Evolutionary conservation across 2,113 vertebrate genomes (phyloP).

Genomic region (Pipra filicauda): DNA sequence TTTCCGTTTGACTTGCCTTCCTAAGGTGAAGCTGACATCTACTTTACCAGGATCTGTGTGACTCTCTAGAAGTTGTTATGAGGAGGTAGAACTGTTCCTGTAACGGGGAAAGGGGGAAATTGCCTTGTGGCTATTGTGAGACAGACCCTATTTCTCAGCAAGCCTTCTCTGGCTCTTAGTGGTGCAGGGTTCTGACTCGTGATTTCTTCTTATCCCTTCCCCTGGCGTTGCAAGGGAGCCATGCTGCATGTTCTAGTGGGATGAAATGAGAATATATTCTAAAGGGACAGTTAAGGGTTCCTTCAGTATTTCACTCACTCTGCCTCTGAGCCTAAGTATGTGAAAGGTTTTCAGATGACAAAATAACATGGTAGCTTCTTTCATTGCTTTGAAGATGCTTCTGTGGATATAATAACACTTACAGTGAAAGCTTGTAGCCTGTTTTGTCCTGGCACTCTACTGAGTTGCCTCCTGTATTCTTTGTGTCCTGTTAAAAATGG

Average conservation of each 20-base stretch:
- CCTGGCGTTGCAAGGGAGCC: not conserved
- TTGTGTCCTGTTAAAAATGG: not conserved
- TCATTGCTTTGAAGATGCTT: not conserved
- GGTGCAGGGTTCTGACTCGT: not conserved
- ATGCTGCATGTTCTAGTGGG: not conserved
- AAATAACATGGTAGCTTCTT: not conserved
- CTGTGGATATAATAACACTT: not conserved
- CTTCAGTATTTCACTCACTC: not conserved
- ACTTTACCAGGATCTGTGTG: not conserved
- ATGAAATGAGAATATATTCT: not conserved
- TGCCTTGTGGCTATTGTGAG: not conserved
- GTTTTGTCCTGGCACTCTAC: not conserved
- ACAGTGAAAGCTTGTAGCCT: not conserved
- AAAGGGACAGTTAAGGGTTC: not conserved
- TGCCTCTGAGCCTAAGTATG: not conserved
- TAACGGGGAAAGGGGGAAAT: not conserved
- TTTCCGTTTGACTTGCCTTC: not conserved
- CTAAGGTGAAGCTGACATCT: not conserved
- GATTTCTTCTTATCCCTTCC: not conserved
- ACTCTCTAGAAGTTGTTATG: not conserved
- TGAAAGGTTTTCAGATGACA: not conserved
- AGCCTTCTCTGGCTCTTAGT: not conserved
- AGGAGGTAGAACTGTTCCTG: not conserved
- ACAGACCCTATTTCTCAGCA: not conserved
- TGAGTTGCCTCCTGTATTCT: not conserved